A percentile compares a stretch with the other conserved stretches of the same genome.
Evolutionary conservation across 2,113 vertebrate genomes (phyloP).

Genomic region (Oryzias celebensis): DNA sequence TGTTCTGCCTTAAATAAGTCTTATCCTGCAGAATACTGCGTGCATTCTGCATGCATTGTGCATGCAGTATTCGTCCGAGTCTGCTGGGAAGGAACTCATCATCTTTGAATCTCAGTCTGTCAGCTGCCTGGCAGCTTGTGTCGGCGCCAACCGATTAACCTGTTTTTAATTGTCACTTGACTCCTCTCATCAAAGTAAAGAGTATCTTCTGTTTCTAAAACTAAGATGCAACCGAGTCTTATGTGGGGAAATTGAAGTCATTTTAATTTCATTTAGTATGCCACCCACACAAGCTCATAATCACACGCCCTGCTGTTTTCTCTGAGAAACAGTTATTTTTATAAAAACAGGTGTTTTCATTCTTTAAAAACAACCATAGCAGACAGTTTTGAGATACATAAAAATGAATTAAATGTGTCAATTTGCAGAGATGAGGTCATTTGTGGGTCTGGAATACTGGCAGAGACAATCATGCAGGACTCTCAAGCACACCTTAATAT

Average conservation of each 20-base stretch:
- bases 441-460: constrained; percentile 28
- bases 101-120: constrained; percentile 13
- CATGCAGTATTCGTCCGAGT: constrained; percentile 1
- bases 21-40: too few relatives aligned
- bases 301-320: constrained; percentile 4
- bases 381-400: constrained; percentile 41
- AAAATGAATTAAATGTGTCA: constrained; percentile 13
- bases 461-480: constrained; percentile 46
- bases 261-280: background rate
- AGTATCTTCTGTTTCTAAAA: constrained; percentile 1
- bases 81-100: constrained; percentile 14
- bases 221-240: background rate
- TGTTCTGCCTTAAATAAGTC: too few relatives aligned
- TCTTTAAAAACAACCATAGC: constrained; percentile 44
- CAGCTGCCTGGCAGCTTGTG: constrained; percentile 24
- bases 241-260: constrained; percentile 1
- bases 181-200: constrained; percentile 1
- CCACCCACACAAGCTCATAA: background rate
- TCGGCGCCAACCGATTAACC: constrained; percentile 23
- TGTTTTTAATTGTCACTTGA: constrained; percentile 7
- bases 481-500: constrained; percentile 42
- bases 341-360: too few relatives aligned
- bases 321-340: constrained; percentile 27
- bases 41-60: background rate
- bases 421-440: constrained; percentile 7